Evolutionary conservation across 30 jellyfish, hydroid and myxozoan species (phyloP).

Genomic region (Pelagia noctiluca): DNA sequence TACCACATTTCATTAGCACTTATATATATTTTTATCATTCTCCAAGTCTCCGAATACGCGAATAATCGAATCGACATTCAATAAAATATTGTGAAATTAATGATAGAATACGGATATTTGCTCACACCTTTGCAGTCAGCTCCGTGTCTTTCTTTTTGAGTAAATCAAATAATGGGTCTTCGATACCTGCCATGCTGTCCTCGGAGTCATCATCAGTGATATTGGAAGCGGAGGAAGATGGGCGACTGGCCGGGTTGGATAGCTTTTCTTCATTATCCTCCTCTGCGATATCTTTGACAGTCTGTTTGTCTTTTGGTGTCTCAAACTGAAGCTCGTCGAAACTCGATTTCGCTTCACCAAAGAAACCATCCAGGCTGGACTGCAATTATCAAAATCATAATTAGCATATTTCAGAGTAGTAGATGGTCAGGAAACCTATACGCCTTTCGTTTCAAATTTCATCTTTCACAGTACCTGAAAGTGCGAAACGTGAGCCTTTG

Average conservation of each 20-base stretch:
- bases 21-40: no score
- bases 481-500: no score
- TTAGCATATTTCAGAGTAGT: no score
- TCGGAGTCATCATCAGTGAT: slow-evolving; percentile 29
- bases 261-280: not conserved
- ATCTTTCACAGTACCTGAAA: no score
- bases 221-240: slow-evolving; percentile 4
- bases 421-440: no score
- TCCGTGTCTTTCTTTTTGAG: not conserved
- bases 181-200: not conserved
- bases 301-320: slow-evolving; percentile 52
- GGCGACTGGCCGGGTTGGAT: not conserved
- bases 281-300: slow-evolving; percentile 7
- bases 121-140: not conserved
- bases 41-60: no score
- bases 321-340: slow-evolving; percentile 67
- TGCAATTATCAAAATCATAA: not conserved
- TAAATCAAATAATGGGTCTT: slow-evolving; percentile 34
- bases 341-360: slow-evolving; percentile 29
- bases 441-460: no score
- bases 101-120: no score
- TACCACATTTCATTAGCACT: no score
- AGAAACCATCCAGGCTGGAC: slow-evolving; percentile 61
- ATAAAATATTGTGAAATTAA: not conserved
- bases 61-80: not conserved